Conservation (phyloP, 2,797 vertebrate species). For the Gouania willdenowi region DNA sequence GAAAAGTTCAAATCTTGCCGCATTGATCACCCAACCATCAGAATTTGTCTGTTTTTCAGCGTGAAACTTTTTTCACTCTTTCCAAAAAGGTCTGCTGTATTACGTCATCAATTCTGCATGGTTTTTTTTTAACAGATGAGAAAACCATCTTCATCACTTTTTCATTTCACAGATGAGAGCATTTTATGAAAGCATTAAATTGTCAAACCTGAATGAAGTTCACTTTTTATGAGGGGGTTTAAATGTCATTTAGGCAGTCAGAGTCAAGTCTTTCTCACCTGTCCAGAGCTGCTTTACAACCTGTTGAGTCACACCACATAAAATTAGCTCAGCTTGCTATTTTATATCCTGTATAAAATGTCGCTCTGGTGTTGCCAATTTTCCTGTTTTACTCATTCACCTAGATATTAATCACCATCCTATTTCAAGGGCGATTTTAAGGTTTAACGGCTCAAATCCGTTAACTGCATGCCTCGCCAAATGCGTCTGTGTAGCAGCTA, state of each 20-base stretch:
- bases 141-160: too few species aligned
- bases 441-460: constrained; percentile 42
- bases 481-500: constrained; percentile 58
- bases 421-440: too few species aligned
- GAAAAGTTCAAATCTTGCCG: too few species aligned
- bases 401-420: constrained; percentile 27
- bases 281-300: constrained; percentile 15
- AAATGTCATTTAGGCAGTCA: constrained; percentile 13
- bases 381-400: constrained; percentile 52
- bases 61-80: too few species aligned
- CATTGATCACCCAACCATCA: too few species aligned
- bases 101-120: too few species aligned
- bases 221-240: not conserved
- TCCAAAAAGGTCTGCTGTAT: too few species aligned
- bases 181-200: not conserved
- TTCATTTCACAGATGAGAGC: too few species aligned
- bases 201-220: not conserved
- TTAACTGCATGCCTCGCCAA: constrained; percentile 31
- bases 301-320: constrained; percentile 36
- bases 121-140: too few species aligned
- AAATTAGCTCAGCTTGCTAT: constrained; percentile 44
- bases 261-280: constrained; percentile 34
- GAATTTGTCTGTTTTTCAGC: too few species aligned
- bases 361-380: constrained; percentile 43
- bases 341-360: constrained; percentile 39